phyloP scores from a whole-genome alignment of 2,113 vertebrate genomes.

The Perca fluviatilis region DNA sequence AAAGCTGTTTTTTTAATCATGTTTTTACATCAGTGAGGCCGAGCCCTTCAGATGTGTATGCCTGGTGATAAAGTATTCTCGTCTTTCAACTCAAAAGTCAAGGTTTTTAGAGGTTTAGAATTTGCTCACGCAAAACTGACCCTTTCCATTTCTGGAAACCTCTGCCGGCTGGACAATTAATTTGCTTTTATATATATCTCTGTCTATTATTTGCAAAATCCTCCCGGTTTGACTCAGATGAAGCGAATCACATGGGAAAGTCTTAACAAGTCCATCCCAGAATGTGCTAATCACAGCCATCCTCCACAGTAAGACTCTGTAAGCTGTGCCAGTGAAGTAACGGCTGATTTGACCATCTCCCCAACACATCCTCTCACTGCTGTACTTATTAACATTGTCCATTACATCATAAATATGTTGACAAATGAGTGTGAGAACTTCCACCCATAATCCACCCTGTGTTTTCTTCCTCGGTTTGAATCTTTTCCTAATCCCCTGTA shows the following conservation, averaged over 20 bases:
- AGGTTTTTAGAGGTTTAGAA: not conserved
- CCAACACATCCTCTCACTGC: not conserved
- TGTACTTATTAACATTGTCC: slow-evolving; percentile 17
- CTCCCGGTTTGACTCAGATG: not conserved
- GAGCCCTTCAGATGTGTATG: too few relatives aligned
- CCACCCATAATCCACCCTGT: slow-evolving; percentile 30
- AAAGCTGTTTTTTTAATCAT: not conserved
- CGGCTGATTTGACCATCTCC: not conserved
- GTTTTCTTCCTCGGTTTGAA: slow-evolving; percentile 37
- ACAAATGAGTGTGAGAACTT: slow-evolving; percentile 61
- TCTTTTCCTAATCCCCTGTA: slow-evolving; percentile 41
- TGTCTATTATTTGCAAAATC: slow-evolving; percentile 4
- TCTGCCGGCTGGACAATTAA: not conserved
- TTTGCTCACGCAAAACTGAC: not conserved
- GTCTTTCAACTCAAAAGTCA: not conserved
- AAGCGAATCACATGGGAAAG: slow-evolving; percentile 9
- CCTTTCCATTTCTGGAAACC: not conserved
- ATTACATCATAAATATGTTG: slow-evolving; percentile 50
- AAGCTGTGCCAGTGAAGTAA: slow-evolving; percentile 28
- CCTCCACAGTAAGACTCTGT: slow-evolving; percentile 9
- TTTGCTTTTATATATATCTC: not conserved
- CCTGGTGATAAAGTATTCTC: too few relatives aligned
- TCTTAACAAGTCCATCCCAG: slow-evolving; percentile 2
- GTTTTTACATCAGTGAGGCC: not conserved
- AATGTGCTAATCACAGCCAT: slow-evolving; percentile 33